Conservation (phyloP, 2,113 vertebrate genomes). For the Erpornis zantholeuca region DNA sequence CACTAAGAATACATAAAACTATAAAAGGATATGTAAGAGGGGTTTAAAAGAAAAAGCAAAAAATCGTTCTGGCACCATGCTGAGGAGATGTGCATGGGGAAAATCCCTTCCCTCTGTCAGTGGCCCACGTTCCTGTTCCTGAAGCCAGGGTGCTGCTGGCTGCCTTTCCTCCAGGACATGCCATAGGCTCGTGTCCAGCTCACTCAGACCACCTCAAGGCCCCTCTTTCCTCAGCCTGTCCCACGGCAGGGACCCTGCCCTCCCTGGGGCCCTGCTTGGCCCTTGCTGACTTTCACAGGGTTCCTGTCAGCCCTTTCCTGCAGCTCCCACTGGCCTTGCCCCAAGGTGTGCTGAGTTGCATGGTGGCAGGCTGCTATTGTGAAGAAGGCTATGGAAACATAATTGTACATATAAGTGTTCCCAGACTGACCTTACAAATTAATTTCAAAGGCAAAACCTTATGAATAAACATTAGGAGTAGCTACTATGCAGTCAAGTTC, state of each 20-base stretch:
- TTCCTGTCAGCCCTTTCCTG: background rate
- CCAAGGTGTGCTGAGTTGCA: background rate
- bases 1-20: no score
- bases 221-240: background rate
- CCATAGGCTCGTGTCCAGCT: fast-evolving
- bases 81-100: fast-evolving
- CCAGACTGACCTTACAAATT: background rate
- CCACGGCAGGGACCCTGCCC: background rate
- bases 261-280: fast-evolving
- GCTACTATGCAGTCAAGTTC: background rate
- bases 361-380: background rate
- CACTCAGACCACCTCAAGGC: fast-evolving
- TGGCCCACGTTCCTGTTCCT: background rate
- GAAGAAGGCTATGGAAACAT: background rate
- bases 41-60: no score
- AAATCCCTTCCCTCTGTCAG: background rate
- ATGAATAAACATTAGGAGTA: constrained; percentile 36
- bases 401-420: background rate
- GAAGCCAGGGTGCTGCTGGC: background rate
- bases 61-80: no score
- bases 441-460: background rate
- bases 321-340: background rate
- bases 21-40: no score
- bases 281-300: background rate
- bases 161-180: background rate